Base-by-base conservation (phyloP, 1,140 invertebrate genomes). In the Drosophila micromelanica region DNA sequence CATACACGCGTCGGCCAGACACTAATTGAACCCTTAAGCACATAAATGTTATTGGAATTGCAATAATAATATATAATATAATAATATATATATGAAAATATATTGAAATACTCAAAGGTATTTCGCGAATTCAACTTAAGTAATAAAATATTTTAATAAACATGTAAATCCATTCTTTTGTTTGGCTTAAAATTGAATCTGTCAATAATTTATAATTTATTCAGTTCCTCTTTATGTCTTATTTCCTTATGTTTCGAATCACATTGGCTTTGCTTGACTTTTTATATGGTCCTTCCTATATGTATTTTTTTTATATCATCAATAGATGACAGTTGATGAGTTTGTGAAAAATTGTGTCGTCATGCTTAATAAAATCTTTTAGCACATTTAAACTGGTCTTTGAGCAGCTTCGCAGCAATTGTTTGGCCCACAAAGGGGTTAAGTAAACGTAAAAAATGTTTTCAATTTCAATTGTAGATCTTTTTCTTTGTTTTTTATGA, bases 361-460 rank as follows among this genome's bases (percentile, higher is more conserved):
- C 63, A 59, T 38, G 32, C 5, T 20, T 17, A 55, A 52, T 45
- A 52, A 61, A 61, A 59, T 67, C 9, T 23, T 6, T 51, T 9
- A 43, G 38, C 54, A 59, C 49, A 17, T 51, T 40, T 20, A 20
- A 68, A 61, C 63, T 59, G 27, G 38, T 37, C n/a, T 49, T 6
- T 35, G 6, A 15, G 42, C 63, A 45, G 38, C 35, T 23, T 13
- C 17, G 17, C n/a, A 45, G 42, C 11, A 20, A 42, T 65, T 65
- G 63, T 51, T 40, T 32, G n/a, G 13, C 23, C 8, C 13, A 68
- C 57, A 70, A 74, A 63, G 38, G 72, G 59, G 49, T 63, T 59
- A 73, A 73, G 65, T 37, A 73, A 73, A 73, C 45, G 71, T 60
- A 65, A 75, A 65, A 45, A 49, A 60, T 54, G 63, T 71, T 54